Evolutionary conservation across 2,797 vertebrate genomes (phyloP), one percentile per base, ranked within the genome.

Genomic region (Clarias pachynema): DNA sequence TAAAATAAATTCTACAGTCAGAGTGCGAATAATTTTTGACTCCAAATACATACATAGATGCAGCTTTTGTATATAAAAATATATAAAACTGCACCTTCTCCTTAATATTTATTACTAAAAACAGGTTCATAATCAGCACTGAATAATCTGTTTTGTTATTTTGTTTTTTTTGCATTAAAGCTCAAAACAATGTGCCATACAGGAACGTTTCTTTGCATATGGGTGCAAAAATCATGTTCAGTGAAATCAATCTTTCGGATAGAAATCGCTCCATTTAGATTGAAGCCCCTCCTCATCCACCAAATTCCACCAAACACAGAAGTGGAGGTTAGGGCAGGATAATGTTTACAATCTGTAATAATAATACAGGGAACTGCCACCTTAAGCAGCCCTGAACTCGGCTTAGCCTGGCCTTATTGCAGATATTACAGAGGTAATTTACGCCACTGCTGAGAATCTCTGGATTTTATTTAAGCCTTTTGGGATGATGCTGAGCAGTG

Each of bases 371-470:
- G 68, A 89, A 84, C 85, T 86, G 88, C 86, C 90, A 91, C 89
- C 88, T 83, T 90, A 90, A 90, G 90, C 89, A 89, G 87, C 89
- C 87, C 83, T 90, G 91, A 91, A 91, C 90, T 88, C 62, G 65
- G 85, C 86, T 91, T 91, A 87, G 89, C 87, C 86, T 12, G 34
- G 83, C 88, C 86, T 90, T 87, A 85, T 87, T 88, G 85, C 87
- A 89, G 88, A 89, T 91, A 91, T 90, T 91, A 91, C 88, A 84
- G 88, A 89, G 86, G 89, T 90, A 95, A 96, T 94, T 94, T 95
- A 94, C 95, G 91, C 92, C 93, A 94, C 95, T 92, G 93, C 90
- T 89, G 90, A 93, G 94, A 94, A 92, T 91, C 95, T 94, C 94
- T 91, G 91, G 91, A 95, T 94, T 95, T 94, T 89, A 75, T 92